Percentiles rank a stretch among this genome's conserved stretches.
phyloP scores from a whole-genome alignment of 2,113 vertebrate species.

The Myocastor coypus region DNA sequence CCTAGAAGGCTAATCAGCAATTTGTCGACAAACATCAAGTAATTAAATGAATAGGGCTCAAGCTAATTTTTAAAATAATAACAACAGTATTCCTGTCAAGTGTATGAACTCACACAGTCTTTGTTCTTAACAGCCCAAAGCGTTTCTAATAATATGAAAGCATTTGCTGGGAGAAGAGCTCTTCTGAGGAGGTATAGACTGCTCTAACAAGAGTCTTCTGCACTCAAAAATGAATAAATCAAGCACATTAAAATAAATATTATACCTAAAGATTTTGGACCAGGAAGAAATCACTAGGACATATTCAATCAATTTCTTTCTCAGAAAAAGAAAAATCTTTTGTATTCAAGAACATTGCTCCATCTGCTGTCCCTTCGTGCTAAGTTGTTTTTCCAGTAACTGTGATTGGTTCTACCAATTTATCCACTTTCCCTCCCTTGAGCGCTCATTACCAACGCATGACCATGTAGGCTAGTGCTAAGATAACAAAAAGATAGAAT shows the following conservation, averaged over 20 bases:
- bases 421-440: background rate
- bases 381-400: background rate
- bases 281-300: background rate
- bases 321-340: background rate
- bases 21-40: constrained; percentile 62
- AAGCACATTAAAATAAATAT: background rate
- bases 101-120: background rate
- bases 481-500: background rate
- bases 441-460: background rate
- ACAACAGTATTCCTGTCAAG: background rate
- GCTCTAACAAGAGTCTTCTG: background rate
- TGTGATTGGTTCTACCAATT: background rate
- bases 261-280: background rate
- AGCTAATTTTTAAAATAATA: constrained; percentile 22
- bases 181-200: background rate
- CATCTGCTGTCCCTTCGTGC: background rate
- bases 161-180: background rate
- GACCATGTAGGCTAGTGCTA: background rate
- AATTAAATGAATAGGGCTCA: constrained; percentile 55
- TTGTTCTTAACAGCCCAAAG: constrained; percentile 40
- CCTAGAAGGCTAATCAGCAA: constrained; percentile 22
- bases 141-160: background rate
- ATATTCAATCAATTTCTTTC: background rate
- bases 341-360: background rate
- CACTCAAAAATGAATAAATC: constrained; percentile 24